phyloP scores from a whole-genome alignment of 2,113 vertebrate genomes.

The Eulemur macaco region DNA sequence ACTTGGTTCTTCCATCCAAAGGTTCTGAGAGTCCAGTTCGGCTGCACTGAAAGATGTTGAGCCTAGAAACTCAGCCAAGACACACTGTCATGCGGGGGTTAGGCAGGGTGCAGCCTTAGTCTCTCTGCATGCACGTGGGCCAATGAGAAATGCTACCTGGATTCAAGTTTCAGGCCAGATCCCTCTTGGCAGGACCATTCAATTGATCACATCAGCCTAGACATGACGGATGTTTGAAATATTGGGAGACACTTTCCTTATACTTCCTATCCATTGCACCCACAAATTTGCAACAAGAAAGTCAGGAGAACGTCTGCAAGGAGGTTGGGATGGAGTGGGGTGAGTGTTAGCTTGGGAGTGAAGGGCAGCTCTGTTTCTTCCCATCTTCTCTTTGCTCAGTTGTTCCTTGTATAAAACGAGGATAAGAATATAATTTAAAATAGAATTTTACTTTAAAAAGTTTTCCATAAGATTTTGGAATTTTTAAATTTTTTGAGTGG shows the following conservation, averaged over 20 bases:
- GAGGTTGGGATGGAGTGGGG: not conserved
- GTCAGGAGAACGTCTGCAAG: not conserved
- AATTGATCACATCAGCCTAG: not conserved
- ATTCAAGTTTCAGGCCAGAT: not conserved
- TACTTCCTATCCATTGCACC: not conserved
- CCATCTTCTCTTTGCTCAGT: not conserved
- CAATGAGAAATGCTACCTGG: not conserved
- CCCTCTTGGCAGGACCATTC: not conserved
- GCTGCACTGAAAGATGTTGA: too few species aligned
- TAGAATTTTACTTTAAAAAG: not conserved
- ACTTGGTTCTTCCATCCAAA: not conserved
- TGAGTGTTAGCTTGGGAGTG: rapidly evolving
- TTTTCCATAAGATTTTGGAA: not conserved
- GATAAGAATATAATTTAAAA: not conserved
- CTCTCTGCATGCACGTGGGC: not conserved
- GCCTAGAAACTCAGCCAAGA: not conserved
- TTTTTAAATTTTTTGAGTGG: not conserved
- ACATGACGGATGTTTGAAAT: not conserved
- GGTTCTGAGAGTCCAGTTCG: not conserved
- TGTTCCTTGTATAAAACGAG: not conserved
- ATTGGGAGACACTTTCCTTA: not conserved
- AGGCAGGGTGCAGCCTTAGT: not conserved
- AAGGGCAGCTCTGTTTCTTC: not conserved
- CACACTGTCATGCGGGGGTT: not conserved
- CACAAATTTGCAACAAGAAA: not conserved